Conservation (phyloP, 2,113 vertebrate genomes). For the Podilymbus podiceps region DNA sequence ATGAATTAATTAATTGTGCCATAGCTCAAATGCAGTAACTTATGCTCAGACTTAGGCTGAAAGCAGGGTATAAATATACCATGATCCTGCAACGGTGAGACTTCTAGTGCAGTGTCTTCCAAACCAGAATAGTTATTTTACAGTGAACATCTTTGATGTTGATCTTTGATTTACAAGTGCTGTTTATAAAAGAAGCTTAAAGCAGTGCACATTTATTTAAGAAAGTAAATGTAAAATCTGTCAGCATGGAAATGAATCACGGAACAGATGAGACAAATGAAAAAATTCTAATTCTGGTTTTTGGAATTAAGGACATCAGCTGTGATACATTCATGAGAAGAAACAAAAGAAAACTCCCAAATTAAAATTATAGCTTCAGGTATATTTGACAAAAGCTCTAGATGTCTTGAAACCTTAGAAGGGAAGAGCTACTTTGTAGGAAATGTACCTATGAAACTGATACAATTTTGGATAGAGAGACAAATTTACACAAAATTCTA, state of each 20-base stretch:
- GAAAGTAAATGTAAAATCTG: conserved; percentile 14
- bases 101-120: background rate
- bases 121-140: background rate
- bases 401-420: background rate
- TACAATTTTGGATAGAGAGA: background rate
- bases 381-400: background rate
- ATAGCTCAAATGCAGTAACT: background rate
- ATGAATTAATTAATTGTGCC: background rate
- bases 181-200: background rate
- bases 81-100: background rate
- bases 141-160: conserved; percentile 4
- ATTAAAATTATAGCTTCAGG: background rate
- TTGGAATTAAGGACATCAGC: background rate
- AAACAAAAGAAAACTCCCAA: background rate
- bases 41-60: background rate
- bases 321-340: background rate
- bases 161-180: conserved; percentile 4
- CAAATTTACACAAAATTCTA: background rate
- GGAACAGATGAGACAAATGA: conserved; percentile 8
- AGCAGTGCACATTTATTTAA: conserved; percentile 8
- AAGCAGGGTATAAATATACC: background rate
- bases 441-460: background rate
- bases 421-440: background rate
- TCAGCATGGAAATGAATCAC: background rate
- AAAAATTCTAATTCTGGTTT: background rate